Evolutionary conservation across 2,888 invertebrate species (phyloP).

Genomic region (Dynastes grantii): DNA sequence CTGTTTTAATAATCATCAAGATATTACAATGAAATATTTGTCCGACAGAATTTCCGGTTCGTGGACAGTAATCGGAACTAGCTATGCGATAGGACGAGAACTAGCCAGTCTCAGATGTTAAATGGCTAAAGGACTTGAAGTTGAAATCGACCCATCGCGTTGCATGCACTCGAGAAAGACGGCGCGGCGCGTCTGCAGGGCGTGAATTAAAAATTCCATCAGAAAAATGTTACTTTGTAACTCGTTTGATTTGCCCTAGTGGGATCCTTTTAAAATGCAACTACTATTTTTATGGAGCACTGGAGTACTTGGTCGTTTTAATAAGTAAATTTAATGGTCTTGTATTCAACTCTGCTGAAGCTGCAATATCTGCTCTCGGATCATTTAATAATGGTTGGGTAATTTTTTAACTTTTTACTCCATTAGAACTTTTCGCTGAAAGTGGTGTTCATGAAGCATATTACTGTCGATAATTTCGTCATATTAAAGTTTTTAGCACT

Average conservation of each 20-base stretch:
- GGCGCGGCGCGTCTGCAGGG: neutral
- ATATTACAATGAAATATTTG: conserved; percentile 27
- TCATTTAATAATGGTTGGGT: conserved; percentile 19
- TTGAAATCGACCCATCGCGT: conserved; percentile 12
- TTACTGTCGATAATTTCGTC: neutral
- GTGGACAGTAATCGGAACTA: conserved; percentile 13
- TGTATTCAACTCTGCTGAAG: conserved; percentile 4
- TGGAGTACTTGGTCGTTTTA: conserved; percentile 36
- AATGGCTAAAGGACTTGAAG: conserved; percentile 2
- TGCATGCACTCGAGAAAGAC: neutral
- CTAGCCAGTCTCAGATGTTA: conserved; percentile 23
- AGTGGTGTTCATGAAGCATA: neutral
- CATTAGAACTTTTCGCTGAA: conserved; percentile 8
- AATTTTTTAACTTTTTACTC: conserved; percentile 18
- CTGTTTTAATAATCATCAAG: conserved; percentile 36
- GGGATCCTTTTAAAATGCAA: conserved; percentile 46
- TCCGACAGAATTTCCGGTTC: conserved; percentile 31
- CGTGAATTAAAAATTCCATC: conserved; percentile 47
- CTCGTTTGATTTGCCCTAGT: conserved; percentile 34
- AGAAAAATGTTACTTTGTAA: conserved; percentile 44
- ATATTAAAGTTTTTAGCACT: neutral
- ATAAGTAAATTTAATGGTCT: conserved; percentile 44
- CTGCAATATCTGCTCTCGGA: conserved; percentile 15
- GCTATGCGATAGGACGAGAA: neutral
- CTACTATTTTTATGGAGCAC: conserved; percentile 39